These are phyloP conservation scores for Clostera curtula DNA, from an alignment of 2,888 invertebrate genomes.

Conservation along the genomic window DNA sequence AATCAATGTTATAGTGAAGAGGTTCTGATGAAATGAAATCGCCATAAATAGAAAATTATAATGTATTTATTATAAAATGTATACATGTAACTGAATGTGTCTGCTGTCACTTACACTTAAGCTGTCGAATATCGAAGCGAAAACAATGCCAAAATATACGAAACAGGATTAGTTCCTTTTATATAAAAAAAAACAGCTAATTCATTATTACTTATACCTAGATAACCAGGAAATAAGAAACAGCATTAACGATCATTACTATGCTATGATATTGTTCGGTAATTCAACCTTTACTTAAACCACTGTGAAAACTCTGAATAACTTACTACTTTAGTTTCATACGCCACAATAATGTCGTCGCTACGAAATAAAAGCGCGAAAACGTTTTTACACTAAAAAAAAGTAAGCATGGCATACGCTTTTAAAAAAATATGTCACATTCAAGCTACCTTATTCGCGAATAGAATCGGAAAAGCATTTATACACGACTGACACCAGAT, in stretches of 20 bases:
- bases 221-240: slow-evolving; percentile 60
- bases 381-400: too few species aligned
- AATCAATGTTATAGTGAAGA: slow-evolving; percentile 7
- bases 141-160: slow-evolving; percentile 32
- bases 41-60: slow-evolving; percentile 54
- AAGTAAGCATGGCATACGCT: too few species aligned
- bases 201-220: slow-evolving; percentile 59
- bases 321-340: too few species aligned
- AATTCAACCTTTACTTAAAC: too few species aligned
- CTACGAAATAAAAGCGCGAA: too few species aligned
- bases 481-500: too few species aligned
- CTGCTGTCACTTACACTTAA: slow-evolving; percentile 37
- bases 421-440: too few species aligned
- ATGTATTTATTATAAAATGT: slow-evolving; percentile 70
- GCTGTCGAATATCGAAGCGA: slow-evolving; percentile 46
- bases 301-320: too few species aligned
- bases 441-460: too few species aligned
- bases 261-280: slow-evolving; percentile 34
- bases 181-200: slow-evolving; percentile 18
- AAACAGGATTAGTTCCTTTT: slow-evolving; percentile 14
- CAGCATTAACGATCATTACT: slow-evolving; percentile 34
- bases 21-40: slow-evolving; percentile 23
- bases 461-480: too few species aligned
- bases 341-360: too few species aligned
- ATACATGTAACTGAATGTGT: slow-evolving; percentile 59